Conservation (phyloP, 2,888 invertebrate species). For the Sphinx pinastri region DNA sequence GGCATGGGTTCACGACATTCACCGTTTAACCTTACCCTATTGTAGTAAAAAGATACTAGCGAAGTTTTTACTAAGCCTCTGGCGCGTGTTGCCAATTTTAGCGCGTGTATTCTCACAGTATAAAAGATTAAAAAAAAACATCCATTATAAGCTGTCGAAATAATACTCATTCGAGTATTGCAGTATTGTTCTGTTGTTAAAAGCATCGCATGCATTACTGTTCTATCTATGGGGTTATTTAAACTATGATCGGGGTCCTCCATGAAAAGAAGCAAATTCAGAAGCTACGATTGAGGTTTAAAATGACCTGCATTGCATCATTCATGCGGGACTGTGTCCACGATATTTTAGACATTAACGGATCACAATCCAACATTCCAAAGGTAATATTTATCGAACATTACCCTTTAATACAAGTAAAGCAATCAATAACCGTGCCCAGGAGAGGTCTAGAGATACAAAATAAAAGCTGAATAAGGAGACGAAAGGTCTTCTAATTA, state of each 20-base stretch:
- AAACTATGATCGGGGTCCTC: no score
- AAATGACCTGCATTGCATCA: no score
- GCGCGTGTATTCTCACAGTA: neutral
- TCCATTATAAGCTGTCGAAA: neutral
- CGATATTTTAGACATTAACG: no score
- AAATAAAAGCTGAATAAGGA: constrained; percentile 64
- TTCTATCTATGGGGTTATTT: no score
- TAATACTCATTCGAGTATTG: no score
- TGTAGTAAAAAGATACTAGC: constrained; percentile 35
- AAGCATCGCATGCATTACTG: no score
- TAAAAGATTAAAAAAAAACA: neutral
- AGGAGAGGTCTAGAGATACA: constrained; percentile 42
- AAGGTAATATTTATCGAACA: neutral
- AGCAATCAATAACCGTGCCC: constrained; percentile 51
- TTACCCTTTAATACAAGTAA: constrained; percentile 29
- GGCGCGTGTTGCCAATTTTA: neutral
- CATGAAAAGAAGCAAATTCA: no score
- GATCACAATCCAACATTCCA: no score
- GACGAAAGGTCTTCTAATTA: constrained; percentile 66
- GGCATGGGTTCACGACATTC: constrained; percentile 40
- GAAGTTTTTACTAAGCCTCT: constrained; percentile 16
- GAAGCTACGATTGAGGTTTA: no score
- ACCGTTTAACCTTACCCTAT: constrained; percentile 46
- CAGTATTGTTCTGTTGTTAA: no score
- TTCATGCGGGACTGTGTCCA: no score